Evolutionary conservation across 1,140 invertebrate species (phyloP), one percentile per base, ranked within the genome.

Genomic region (Oreohelix idahoensis): DNA sequence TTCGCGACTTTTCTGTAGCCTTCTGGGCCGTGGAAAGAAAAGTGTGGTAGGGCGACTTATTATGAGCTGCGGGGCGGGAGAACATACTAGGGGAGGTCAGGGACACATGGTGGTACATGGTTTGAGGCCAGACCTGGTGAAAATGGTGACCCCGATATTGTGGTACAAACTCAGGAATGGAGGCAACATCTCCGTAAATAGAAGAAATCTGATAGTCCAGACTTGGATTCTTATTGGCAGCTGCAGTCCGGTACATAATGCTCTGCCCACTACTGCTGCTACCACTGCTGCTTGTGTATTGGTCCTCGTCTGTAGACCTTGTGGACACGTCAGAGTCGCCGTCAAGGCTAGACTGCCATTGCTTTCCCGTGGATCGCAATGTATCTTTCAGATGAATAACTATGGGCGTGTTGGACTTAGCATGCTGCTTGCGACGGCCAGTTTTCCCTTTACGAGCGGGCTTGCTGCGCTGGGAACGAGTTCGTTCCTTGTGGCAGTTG

Each of bases 371-470:
- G 88, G 77, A 45, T 88, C 87, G 70, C 45, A 91, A 73, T 8
- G 89, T 90, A 75, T 92, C 91, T 70, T 89, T 89, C 42, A 92
- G 85, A 35, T 88, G 87, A 36, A 92, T 90, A 26, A 92, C 88
- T 39, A 92, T 90, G 11, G 91, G 91, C 13, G 88, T 88, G 70
- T 90, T 91, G 39, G 90, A 81, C 77, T 90, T 90, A 15, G 82
- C 85, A 2, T 71, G 79, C 38, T 85, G 88, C 51, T 89, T 89
- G 32, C 85, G 84, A 26, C 83, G 86, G 53, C 80, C 81, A 63
- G 79, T 77, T 63, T 86, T 87, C 42, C 63, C 75, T 74, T 88
- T 87, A 42, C 89, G 83, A 58, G 85, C 84, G 78, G 63, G 84
- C 81, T 88, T 87, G 63, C 75, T 85, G 49, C 81, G 63, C 1